Evolutionary conservation across 2,113 vertebrate genomes (phyloP).

Genomic region (Siniperca chuatsi): DNA sequence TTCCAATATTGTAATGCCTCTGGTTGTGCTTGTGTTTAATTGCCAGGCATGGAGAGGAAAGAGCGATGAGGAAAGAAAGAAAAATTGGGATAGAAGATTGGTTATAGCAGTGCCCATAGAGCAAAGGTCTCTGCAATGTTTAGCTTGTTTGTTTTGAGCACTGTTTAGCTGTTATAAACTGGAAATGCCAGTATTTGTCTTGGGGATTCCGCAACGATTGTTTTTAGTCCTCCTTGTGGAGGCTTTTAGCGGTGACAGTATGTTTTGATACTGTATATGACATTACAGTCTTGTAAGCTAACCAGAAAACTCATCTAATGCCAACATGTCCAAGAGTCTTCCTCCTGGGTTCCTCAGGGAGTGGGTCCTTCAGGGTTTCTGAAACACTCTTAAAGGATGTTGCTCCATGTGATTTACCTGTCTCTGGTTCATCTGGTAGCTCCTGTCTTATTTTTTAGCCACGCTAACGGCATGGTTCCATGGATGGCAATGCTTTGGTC

Average conservation of each 20-base stretch:
- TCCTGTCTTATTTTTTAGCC: constrained; percentile 1
- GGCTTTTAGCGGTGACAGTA: constrained; percentile 38
- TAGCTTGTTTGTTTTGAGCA: constrained; percentile 42
- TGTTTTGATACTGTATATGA: constrained; percentile 22
- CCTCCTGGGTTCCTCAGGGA: constrained; percentile 5
- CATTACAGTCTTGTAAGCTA: constrained; percentile 15
- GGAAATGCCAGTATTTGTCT: constrained; percentile 32
- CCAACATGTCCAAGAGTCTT: constrained; percentile 19
- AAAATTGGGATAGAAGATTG: neutral
- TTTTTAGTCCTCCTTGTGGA: constrained; percentile 20
- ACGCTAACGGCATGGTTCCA: neutral
- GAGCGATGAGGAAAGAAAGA: neutral
- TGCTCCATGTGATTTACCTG: neutral
- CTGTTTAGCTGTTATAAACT: constrained; percentile 27
- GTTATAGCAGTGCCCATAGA: neutral
- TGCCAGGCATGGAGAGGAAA: constrained; percentile 29
- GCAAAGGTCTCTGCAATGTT: constrained; percentile 2
- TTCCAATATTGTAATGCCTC: constrained; percentile 55
- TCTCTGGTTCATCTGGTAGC: constrained; percentile 9
- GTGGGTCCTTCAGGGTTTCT: neutral
- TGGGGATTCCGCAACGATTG: constrained; percentile 7
- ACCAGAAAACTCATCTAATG: constrained; percentile 16
- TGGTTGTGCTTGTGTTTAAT: constrained; percentile 53
- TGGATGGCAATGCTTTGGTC: neutral
- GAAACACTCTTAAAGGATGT: constrained; percentile 45